Conservation (phyloP, 35 echinoderm and acorn worm species). For the Apostichopus japonicus region DNA sequence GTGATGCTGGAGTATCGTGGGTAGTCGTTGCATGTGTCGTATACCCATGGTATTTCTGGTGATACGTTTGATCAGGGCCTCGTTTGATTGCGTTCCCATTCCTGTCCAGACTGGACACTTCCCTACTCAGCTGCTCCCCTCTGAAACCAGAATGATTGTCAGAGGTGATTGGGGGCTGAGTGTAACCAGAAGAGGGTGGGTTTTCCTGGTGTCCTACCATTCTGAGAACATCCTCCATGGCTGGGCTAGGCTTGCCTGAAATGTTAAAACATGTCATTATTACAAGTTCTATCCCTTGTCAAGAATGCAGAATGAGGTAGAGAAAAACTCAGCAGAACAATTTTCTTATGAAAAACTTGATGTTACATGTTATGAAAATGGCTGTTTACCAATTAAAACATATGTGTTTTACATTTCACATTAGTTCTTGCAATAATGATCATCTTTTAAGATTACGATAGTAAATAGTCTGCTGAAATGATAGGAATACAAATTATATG, state of each 20-base stretch:
- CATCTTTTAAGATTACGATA: too few species aligned
- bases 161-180: not conserved
- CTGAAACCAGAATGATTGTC: constrained; percentile 1
- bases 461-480: too few species aligned
- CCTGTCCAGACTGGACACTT: constrained; percentile 43
- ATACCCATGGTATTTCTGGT: constrained; percentile 72
- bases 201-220: constrained; percentile 67
- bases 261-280: not conserved
- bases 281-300: too few species aligned
- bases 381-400: too few species aligned
- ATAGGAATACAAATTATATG: too few species aligned
- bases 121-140: constrained; percentile 21
- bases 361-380: too few species aligned
- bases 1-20: not conserved
- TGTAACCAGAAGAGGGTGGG: not conserved
- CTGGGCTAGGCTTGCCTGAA: constrained; percentile 1
- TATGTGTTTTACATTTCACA: too few species aligned
- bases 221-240: constrained; percentile 75
- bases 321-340: too few species aligned
- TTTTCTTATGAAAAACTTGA: too few species aligned
- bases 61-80: constrained; percentile 6
- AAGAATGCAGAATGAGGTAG: too few species aligned
- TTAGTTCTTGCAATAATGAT: too few species aligned
- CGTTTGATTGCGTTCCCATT: constrained; percentile 61
- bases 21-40: constrained; percentile 49